Conservation (phyloP, 2,888 invertebrate species). For the Antitype chi region DNA sequence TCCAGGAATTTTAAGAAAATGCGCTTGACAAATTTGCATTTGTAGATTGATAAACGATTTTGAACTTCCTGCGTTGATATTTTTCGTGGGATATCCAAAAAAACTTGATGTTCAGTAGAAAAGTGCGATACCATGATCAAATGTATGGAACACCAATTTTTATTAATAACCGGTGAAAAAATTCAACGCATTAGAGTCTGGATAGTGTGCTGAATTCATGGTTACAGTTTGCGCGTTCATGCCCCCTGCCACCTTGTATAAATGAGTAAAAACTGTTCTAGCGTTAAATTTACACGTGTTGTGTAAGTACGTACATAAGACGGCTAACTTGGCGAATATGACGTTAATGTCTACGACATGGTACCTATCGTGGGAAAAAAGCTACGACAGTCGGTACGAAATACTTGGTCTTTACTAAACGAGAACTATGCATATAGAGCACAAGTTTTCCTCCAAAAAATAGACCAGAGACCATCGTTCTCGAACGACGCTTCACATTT, state of each 20-base stretch:
- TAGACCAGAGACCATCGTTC: conserved; percentile 19
- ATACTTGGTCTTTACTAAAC: not conserved
- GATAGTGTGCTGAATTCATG: too few relatives aligned
- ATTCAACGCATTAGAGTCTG: too few relatives aligned
- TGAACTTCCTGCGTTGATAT: too few relatives aligned
- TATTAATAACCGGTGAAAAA: too few relatives aligned
- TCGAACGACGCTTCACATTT: conserved; percentile 43
- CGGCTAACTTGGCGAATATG: not conserved
- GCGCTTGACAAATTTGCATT: not conserved
- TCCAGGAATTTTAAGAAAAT: not conserved
- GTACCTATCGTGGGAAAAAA: not conserved
- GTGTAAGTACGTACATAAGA: not conserved
- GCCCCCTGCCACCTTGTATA: too few relatives aligned
- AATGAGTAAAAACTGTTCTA: not conserved
- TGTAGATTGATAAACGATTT: too few relatives aligned
- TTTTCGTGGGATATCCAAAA: too few relatives aligned
- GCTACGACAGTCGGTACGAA: not conserved
- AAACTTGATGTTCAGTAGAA: too few relatives aligned
- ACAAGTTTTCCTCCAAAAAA: conserved; percentile 15
- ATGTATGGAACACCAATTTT: too few relatives aligned
- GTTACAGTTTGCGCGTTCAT: too few relatives aligned
- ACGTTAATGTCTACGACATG: not conserved
- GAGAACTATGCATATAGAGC: not conserved
- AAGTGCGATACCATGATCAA: too few relatives aligned
- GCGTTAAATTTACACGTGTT: not conserved